A percentile compares a stretch with the other conserved stretches of the same genome.
These are phyloP conservation scores for Trissolcus basalis DNA, from an alignment of 1,140 invertebrate species.

Conservation along the genomic window DNA sequence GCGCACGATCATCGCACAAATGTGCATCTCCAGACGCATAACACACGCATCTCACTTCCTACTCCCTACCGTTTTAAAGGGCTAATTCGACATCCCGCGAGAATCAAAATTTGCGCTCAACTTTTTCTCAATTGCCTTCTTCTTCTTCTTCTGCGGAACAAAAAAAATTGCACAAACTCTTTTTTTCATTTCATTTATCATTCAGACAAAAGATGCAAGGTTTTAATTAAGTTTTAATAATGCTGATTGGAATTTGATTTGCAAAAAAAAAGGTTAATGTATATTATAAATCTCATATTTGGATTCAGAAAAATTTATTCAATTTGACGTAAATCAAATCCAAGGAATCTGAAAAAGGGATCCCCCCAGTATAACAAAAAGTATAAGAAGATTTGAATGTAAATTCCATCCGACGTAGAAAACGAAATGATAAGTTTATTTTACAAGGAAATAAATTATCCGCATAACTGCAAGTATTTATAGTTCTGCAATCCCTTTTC, in stretches of 20 bases:
- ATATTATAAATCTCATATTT: no score
- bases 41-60: not conserved
- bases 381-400: not conserved
- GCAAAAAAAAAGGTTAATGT: no score
- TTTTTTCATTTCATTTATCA: not conserved
- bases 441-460: not conserved
- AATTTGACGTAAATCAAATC: no score
- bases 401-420: not conserved
- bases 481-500: constrained; percentile 21
- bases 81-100: constrained; percentile 37
- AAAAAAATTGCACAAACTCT: constrained; percentile 32
- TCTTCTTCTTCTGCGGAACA: no score
- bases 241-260: no score
- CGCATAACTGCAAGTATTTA: constrained; percentile 15
- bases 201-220: no score
- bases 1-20: constrained; percentile 3
- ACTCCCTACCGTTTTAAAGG: not conserved
- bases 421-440: not conserved
- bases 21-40: constrained; percentile 6
- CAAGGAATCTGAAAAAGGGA: no score
- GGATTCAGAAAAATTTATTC: no score
- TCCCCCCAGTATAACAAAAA: not conserved
- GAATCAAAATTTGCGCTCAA: constrained; percentile 46
- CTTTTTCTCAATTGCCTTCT: constrained; percentile 39
- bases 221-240: no score